phyloP scores from a whole-genome alignment of 2,113 vertebrate species.

The Acinonyx jubatus region DNA sequence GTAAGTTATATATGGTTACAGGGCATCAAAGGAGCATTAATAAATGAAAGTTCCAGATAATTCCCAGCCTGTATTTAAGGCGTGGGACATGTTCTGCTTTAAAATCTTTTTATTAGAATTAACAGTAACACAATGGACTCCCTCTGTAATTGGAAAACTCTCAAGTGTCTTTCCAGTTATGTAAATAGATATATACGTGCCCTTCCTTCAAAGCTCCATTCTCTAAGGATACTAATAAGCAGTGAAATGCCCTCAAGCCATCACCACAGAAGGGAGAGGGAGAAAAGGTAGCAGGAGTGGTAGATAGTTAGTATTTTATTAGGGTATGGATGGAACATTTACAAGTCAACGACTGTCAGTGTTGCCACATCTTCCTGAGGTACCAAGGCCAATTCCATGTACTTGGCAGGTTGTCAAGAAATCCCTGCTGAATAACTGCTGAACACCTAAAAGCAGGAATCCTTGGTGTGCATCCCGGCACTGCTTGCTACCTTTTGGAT shows the following conservation, averaged over 20 bases:
- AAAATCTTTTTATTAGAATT: slow-evolving; percentile 1
- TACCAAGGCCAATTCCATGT: not conserved
- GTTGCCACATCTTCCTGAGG: not conserved
- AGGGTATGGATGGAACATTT: not conserved
- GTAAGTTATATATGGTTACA: not conserved
- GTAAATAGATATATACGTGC: not conserved
- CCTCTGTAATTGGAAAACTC: slow-evolving; percentile 27
- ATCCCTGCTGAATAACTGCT: not conserved
- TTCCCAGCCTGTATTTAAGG: not conserved
- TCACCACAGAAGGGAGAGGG: not conserved
- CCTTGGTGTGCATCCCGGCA: not conserved
- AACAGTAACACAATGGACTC: not conserved
- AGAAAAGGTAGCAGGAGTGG: not conserved
- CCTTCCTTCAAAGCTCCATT: not conserved
- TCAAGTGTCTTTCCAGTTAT: not conserved
- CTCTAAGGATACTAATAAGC: slow-evolving; percentile 18
- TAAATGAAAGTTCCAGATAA: not conserved
- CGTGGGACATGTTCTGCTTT: not conserved
- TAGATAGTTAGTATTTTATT: slow-evolving; percentile 50
- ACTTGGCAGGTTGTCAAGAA: slow-evolving; percentile 8
- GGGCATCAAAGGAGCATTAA: not conserved
- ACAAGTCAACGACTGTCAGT: not conserved
- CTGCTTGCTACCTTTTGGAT: not conserved
- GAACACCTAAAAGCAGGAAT: not conserved
- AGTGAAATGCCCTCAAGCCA: not conserved